Conservation (phyloP, 37 sponge, comb jelly and placozoan species). For the Beroe forskalii region DNA sequence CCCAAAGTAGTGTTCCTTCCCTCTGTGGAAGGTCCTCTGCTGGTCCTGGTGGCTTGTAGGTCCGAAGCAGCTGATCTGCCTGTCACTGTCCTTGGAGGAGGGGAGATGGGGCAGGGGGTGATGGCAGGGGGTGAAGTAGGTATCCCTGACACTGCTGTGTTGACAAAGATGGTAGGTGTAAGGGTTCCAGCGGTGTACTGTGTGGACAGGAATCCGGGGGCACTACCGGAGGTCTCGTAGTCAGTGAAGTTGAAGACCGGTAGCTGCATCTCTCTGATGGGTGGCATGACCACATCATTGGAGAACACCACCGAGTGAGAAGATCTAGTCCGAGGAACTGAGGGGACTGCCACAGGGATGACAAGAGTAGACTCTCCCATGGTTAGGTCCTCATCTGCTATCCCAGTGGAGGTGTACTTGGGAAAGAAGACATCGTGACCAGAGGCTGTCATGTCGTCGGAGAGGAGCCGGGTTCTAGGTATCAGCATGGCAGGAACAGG, state of each 20-base stretch:
- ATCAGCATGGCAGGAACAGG: background rate
- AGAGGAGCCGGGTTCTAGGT: background rate
- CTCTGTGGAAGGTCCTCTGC: background rate
- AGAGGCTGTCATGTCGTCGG: background rate
- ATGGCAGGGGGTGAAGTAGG: background rate
- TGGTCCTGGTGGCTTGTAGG: background rate
- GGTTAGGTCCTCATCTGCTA: slow-evolving; percentile 47
- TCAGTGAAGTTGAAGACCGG: background rate
- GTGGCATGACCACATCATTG: background rate
- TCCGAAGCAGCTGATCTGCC: background rate
- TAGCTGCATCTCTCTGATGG: background rate
- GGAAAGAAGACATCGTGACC: slow-evolving; percentile 5
- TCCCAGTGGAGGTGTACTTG: slow-evolving; percentile 58
- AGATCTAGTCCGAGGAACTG: background rate
- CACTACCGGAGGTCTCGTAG: background rate
- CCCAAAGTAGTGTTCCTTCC: slow-evolving; percentile 1
- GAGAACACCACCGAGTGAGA: background rate
- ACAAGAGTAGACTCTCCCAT: background rate
- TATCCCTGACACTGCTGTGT: background rate
- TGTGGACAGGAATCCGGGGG: no score
- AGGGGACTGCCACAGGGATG: background rate
- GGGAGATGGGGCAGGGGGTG: background rate
- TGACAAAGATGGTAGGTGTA: background rate
- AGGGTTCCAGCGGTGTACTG: background rate
- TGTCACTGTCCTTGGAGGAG: background rate